These are phyloP conservation scores for Lymantria dispar DNA, from an alignment of 2,888 invertebrate genomes.

Conservation along the genomic window DNA sequence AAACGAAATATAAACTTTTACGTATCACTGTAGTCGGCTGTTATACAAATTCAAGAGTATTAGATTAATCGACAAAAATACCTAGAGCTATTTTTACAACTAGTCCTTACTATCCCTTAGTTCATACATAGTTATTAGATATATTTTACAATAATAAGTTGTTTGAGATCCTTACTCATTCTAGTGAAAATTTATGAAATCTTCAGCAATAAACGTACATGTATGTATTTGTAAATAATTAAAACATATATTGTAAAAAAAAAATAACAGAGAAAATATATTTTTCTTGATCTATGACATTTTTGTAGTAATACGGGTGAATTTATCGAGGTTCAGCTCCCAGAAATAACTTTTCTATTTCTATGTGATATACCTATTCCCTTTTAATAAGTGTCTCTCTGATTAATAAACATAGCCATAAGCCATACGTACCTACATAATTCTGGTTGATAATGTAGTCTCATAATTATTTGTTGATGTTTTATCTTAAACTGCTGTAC, in stretches of 20 bases:
- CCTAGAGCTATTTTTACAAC: conserved; percentile 76
- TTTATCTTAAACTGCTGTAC: conserved; percentile 60
- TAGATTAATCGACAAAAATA: conserved; percentile 51
- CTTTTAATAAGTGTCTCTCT: conserved; percentile 15
- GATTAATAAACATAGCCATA: conserved; percentile 9
- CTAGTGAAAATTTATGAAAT: conserved; percentile 62
- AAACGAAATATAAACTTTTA: conserved; percentile 14
- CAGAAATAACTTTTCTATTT: conserved; percentile 17
- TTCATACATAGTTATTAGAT: conserved; percentile 64
- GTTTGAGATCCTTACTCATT: conserved; percentile 55
- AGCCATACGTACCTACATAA: conserved; percentile 21
- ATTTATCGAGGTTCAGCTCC: conserved; percentile 25
- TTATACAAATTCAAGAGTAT: conserved; percentile 45
- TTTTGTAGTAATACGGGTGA: conserved; percentile 57
- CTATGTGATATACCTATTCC: conserved; percentile 16
- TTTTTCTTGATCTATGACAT: conserved; percentile 73
- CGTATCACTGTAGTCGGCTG: conserved; percentile 27
- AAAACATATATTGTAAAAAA: conserved; percentile 70
- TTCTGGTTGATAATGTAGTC: conserved; percentile 40
- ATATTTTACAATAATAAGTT: conserved; percentile 62
- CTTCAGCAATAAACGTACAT: conserved; percentile 75
- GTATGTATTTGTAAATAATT: conserved; percentile 77
- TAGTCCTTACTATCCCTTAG: conserved; percentile 74
- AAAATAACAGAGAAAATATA: conserved; percentile 70
- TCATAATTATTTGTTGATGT: conserved; percentile 54